These are phyloP conservation scores for Olivierus martensii DNA, from an alignment of 1,140 invertebrate genomes.

Conservation along the genomic window DNA sequence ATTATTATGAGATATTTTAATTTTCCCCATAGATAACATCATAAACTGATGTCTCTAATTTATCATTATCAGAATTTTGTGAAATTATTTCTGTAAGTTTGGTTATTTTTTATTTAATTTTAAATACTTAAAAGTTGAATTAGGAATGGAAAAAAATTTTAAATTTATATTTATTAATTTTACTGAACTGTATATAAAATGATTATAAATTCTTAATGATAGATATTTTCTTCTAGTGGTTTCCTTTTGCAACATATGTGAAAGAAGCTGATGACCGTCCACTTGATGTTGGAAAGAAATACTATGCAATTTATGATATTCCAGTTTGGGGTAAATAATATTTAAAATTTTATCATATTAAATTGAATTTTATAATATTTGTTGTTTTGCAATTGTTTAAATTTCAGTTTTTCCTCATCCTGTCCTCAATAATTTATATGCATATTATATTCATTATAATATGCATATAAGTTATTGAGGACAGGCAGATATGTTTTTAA, in stretches of 20 bases:
- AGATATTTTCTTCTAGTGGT: conserved; percentile 8
- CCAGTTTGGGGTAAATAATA: conserved; percentile 14
- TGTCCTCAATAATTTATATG: too few relatives aligned
- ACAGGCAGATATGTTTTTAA: too few relatives aligned
- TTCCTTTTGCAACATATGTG: conserved; percentile 14
- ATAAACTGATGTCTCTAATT: too few relatives aligned
- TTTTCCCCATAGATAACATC: too few relatives aligned
- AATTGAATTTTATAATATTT: too few relatives aligned
- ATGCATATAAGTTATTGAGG: too few relatives aligned
- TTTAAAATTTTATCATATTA: background rate
- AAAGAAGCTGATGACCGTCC: conserved; percentile 14
- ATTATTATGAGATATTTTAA: too few relatives aligned
- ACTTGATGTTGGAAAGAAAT: conserved; percentile 14
- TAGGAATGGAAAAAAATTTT: background rate
- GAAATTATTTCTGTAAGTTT: too few relatives aligned
- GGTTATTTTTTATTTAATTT: background rate
- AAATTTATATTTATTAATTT: background rate
- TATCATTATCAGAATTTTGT: too few relatives aligned
- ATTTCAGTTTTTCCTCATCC: too few relatives aligned
- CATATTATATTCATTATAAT: too few relatives aligned
- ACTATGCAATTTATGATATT: conserved; percentile 16
- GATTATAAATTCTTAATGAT: background rate
- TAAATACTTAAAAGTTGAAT: background rate
- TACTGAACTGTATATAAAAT: background rate
- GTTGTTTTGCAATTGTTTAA: too few relatives aligned